A percentile compares a stretch with the other conserved stretches of the same genome.
Evolutionary conservation across 2,113 vertebrate species (phyloP).

Genomic region (Phodopus roborovskii): DNA sequence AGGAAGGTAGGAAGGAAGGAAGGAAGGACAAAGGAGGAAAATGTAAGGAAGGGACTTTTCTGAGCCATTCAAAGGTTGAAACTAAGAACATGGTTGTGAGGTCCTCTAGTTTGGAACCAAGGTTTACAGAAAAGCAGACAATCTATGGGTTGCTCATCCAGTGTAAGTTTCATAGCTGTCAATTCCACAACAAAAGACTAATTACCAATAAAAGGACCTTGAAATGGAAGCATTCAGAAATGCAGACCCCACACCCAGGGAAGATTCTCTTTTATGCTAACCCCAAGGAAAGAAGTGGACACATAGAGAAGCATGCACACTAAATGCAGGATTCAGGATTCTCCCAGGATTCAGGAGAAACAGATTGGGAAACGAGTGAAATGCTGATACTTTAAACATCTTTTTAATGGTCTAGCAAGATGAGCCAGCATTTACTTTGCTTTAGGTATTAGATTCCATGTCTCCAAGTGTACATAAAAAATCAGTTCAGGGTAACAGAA

Average conservation of each 20-base stretch:
- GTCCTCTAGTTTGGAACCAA: neutral
- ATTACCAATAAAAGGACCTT: neutral
- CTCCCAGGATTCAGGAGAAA: neutral
- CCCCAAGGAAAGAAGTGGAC: neutral
- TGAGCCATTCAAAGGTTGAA: neutral
- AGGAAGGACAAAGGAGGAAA: neutral
- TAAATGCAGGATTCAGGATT: neutral
- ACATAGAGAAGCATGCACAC: neutral
- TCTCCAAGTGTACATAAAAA: neutral
- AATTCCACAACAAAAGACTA: neutral
- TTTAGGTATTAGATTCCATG: neutral
- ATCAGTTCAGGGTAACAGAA: neutral
- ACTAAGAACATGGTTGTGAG: neutral
- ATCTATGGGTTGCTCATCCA: neutral
- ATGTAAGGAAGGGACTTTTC: neutral
- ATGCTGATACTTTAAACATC: neutral
- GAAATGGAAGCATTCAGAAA: neutral
- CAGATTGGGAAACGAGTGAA: neutral
- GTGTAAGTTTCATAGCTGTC: neutral
- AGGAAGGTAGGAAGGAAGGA: rapidly evolving
- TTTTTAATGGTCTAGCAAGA: neutral
- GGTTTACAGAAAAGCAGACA: neutral
- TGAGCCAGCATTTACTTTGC: neutral
- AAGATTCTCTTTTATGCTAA: neutral
- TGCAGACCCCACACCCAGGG: neutral